These are phyloP conservation scores for Asobara japonica DNA, from an alignment of 1,140 invertebrate species.

Conservation along the genomic window DNA sequence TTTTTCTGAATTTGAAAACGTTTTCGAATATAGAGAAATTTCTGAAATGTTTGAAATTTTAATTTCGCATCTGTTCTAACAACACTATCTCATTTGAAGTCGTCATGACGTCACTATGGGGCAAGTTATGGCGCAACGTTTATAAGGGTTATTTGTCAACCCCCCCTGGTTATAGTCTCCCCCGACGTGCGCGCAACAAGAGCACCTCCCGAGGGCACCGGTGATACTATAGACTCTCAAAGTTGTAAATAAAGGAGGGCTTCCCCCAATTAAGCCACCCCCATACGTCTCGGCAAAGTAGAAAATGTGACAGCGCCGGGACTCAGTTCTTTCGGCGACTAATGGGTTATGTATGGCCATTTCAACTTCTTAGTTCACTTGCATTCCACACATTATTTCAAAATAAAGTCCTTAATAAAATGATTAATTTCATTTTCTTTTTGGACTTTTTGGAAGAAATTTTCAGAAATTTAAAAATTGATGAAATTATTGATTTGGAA, in stretches of 20 bases:
- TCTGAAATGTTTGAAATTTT: too few species aligned
- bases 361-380: neutral
- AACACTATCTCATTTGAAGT: slow-evolving; percentile 56
- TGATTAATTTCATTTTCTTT: too few species aligned
- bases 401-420: too few species aligned
- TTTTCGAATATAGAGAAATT: too few species aligned
- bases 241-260: slow-evolving; percentile 64
- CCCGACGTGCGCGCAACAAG: neutral
- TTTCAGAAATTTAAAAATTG: too few species aligned
- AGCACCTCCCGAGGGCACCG: neutral
- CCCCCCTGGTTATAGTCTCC: slow-evolving; percentile 30
- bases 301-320: slow-evolving; percentile 59
- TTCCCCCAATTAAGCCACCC: slow-evolving; percentile 61
- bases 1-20: too few species aligned
- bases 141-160: slow-evolving; percentile 67
- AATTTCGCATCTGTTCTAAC: slow-evolving; percentile 35
- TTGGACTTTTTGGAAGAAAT: too few species aligned
- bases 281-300: slow-evolving; percentile 62
- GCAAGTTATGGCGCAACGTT: slow-evolving; percentile 57
- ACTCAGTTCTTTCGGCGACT: slow-evolving; percentile 27
- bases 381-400: too few species aligned
- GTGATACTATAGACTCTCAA: slow-evolving; percentile 53
- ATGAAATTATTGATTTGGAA: too few species aligned
- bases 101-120: slow-evolving; percentile 45
- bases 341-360: neutral